Conservation (phyloP, 2,888 invertebrate genomes). For the Idaea straminata region DNA sequence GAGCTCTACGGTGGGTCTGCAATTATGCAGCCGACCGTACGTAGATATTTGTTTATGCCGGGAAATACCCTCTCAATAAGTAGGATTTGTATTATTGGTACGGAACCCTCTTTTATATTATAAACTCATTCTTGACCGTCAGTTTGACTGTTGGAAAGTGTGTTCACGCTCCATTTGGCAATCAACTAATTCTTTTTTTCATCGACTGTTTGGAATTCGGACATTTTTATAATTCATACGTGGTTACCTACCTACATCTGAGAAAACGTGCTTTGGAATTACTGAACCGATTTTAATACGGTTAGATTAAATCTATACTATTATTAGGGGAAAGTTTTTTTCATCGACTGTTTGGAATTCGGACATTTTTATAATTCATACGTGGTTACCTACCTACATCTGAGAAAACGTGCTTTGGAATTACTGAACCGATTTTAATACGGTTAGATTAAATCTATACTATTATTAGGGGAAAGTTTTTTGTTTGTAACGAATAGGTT, state of each 20-base stretch:
- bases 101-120: neutral
- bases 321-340: too few relatives aligned
- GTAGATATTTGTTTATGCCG: too few relatives aligned
- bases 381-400: neutral
- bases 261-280: neutral
- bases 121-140: conserved; percentile 11
- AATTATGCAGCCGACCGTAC: too few relatives aligned
- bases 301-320: conserved; percentile 22
- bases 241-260: neutral
- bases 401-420: neutral
- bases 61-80: too few relatives aligned
- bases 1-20: too few relatives aligned
- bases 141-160: conserved; percentile 27
- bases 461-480: too few relatives aligned
- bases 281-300: conserved; percentile 5
- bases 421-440: conserved; percentile 5
- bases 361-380: neutral
- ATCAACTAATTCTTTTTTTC: conserved; percentile 15
- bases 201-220: neutral
- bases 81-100: neutral
- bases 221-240: neutral
- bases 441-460: conserved; percentile 15
- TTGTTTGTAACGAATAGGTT: too few relatives aligned
- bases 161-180: conserved; percentile 33
- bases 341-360: neutral